phyloP scores from a whole-genome alignment of 2,797 vertebrate species.

The Sebastes nivosus region DNA sequence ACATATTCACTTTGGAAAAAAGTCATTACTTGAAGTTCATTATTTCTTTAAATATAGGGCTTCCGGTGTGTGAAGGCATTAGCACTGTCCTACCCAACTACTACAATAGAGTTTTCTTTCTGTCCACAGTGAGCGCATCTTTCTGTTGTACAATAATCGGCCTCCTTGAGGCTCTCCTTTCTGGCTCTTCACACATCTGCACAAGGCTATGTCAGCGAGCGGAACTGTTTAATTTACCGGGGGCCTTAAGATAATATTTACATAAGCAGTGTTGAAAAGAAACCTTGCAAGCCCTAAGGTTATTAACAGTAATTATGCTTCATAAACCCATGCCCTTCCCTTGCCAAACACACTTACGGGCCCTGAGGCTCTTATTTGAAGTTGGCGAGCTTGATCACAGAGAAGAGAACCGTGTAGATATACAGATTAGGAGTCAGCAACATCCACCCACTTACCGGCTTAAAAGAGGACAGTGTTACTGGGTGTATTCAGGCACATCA shows the following conservation, averaged over 20 bases:
- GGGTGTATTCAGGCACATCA: slow-evolving; percentile 70
- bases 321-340: slow-evolving; percentile 69
- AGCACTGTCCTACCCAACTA: background rate
- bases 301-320: slow-evolving; percentile 74
- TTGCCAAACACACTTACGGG: slow-evolving; percentile 64
- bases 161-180: slow-evolving; percentile 24
- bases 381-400: slow-evolving; percentile 59
- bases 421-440: slow-evolving; percentile 67
- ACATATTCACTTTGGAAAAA: background rate
- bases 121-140: slow-evolving; percentile 9
- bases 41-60: background rate
- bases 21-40: slow-evolving; percentile 2
- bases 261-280: slow-evolving; percentile 69
- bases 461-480: slow-evolving; percentile 60
- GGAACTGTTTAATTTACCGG: slow-evolving; percentile 69
- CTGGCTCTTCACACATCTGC: slow-evolving; percentile 25
- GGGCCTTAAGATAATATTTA: slow-evolving; percentile 75
- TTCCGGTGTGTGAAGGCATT: slow-evolving; percentile 8
- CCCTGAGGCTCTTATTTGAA: slow-evolving; percentile 63
- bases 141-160: slow-evolving; percentile 28
- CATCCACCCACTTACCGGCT: slow-evolving; percentile 71
- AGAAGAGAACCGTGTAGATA: slow-evolving; percentile 59
- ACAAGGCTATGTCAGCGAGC: slow-evolving; percentile 39
- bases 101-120: slow-evolving; percentile 27
- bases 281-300: slow-evolving; percentile 69